Evolutionary conservation across 2,113 vertebrate genomes (phyloP).

Genomic region (Poicephalus gulielmi): DNA sequence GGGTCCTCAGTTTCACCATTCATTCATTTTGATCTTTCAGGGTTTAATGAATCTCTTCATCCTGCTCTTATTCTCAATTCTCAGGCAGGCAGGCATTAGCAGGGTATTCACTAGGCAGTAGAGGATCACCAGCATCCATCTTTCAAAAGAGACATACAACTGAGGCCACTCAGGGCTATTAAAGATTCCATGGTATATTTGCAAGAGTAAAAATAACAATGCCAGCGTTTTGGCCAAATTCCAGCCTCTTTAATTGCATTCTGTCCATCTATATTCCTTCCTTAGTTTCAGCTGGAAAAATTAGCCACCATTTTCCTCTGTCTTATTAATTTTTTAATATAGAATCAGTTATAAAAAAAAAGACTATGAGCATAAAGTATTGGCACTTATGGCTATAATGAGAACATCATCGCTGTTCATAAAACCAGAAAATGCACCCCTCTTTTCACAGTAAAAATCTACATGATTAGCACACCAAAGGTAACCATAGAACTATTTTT

Average conservation of each 20-base stretch:
- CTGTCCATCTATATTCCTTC: slow-evolving; percentile 25
- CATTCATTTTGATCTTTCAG: slow-evolving; percentile 39
- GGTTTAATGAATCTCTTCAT: slow-evolving; percentile 50
- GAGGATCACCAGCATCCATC: slow-evolving; percentile 48
- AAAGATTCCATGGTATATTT: slow-evolving; percentile 43
- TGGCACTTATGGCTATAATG: background rate
- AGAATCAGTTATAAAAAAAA: slow-evolving; percentile 43
- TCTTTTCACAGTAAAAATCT: background rate
- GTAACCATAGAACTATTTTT: background rate
- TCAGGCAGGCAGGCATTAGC: slow-evolving; percentile 17
- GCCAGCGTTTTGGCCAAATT: slow-evolving; percentile 8
- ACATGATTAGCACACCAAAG: background rate
- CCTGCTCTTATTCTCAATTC: slow-evolving; percentile 47
- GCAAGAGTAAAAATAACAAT: slow-evolving; percentile 56
- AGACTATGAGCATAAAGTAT: background rate
- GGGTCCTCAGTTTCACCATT: slow-evolving; percentile 23
- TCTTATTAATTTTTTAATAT: slow-evolving; percentile 44
- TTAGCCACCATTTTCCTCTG: slow-evolving; percentile 18
- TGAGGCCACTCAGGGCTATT: slow-evolving; percentile 26
- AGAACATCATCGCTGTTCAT: background rate
- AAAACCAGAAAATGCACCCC: background rate
- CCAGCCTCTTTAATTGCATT: slow-evolving; percentile 49
- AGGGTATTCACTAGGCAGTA: slow-evolving; percentile 6
- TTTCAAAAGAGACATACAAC: slow-evolving; percentile 24
- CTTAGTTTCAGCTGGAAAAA: slow-evolving; percentile 40